Evolutionary conservation across 2,888 invertebrate genomes (phyloP).

Genomic region (Nomada ruficornis): DNA sequence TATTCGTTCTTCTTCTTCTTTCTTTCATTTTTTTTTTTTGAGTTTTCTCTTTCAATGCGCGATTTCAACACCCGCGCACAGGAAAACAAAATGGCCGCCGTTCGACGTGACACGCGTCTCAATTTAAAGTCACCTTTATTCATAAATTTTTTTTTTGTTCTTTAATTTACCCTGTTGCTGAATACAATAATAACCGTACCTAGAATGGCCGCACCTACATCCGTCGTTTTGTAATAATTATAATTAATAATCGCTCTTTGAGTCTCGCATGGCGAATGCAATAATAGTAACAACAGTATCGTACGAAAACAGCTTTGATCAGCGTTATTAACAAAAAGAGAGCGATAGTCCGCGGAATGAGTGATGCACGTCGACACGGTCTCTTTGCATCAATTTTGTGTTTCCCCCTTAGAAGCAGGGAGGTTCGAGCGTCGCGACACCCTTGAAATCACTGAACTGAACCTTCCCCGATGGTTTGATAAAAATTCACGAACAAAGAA

Average conservation of each 20-base stretch:
- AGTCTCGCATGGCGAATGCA: slow-evolving; percentile 42
- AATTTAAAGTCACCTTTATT: slow-evolving; percentile 67
- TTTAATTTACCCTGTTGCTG: slow-evolving; percentile 82
- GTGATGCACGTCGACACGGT: slow-evolving; percentile 54
- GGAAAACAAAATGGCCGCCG: slow-evolving; percentile 80
- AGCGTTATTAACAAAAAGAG: slow-evolving; percentile 65
- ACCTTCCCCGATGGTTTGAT: neutral
- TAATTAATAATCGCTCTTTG: slow-evolving; percentile 56
- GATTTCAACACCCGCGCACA: slow-evolving; percentile 65
- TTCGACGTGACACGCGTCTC: slow-evolving; percentile 76
- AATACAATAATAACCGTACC: slow-evolving; percentile 79
- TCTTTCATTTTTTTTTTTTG: slow-evolving; percentile 18
- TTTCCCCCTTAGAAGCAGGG: slow-evolving; percentile 37
- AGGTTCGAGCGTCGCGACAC: slow-evolving; percentile 17
- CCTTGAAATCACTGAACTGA: neutral
- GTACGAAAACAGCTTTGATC: slow-evolving; percentile 66
- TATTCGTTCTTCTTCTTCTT: slow-evolving; percentile 34
- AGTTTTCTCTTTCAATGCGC: slow-evolving; percentile 32
- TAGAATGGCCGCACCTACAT: slow-evolving; percentile 75
- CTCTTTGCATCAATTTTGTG: neutral
- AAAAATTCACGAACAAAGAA: slow-evolving; percentile 12
- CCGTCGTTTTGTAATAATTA: slow-evolving; percentile 68
- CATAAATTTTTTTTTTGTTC: slow-evolving; percentile 28
- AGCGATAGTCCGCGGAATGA: slow-evolving; percentile 47
- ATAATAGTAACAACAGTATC: slow-evolving; percentile 67